Conservation (phyloP, 2,888 invertebrate genomes). For the Alitta virens region DNA sequence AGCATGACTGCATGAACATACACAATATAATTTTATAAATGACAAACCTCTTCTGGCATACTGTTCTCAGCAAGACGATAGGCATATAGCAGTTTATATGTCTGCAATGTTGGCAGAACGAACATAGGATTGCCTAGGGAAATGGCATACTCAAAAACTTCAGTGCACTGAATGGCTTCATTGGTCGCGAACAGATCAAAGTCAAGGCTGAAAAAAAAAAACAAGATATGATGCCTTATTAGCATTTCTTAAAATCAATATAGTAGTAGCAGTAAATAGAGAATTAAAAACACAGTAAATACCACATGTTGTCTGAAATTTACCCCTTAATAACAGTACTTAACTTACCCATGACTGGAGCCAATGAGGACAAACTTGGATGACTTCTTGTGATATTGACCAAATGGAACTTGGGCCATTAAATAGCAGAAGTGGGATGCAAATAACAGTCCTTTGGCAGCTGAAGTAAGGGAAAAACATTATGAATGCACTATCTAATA, state of each 20-base stretch:
- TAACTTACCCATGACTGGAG: conserved; percentile 64
- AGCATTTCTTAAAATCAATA: too few species aligned
- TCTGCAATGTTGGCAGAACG: conserved; percentile 71
- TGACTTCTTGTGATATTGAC: conserved; percentile 60
- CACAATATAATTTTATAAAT: too few species aligned
- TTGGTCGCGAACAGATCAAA: conserved; percentile 67
- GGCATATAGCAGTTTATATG: conserved; percentile 80
- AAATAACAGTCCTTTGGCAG: conserved; percentile 73
- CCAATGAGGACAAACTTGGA: conserved; percentile 79
- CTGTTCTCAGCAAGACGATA: conserved; percentile 77
- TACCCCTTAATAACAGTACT: not conserved
- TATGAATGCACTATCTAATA: too few species aligned
- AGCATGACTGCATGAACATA: too few species aligned
- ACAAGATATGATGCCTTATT: not conserved
- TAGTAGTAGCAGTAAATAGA: too few species aligned
- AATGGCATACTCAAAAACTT: conserved; percentile 91
- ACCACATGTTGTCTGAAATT: not conserved
- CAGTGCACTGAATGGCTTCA: conserved; percentile 88
- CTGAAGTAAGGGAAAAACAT: conserved; percentile 39
- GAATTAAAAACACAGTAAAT: too few species aligned
- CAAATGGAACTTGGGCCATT: conserved; percentile 72
- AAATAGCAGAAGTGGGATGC: conserved; percentile 96
- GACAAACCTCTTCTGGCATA: conserved; percentile 68
- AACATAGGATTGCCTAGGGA: conserved; percentile 74
- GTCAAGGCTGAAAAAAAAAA: conserved; percentile 32